Conservation (phyloP, 2,797 vertebrate species). For the Phataginus tricuspis region DNA sequence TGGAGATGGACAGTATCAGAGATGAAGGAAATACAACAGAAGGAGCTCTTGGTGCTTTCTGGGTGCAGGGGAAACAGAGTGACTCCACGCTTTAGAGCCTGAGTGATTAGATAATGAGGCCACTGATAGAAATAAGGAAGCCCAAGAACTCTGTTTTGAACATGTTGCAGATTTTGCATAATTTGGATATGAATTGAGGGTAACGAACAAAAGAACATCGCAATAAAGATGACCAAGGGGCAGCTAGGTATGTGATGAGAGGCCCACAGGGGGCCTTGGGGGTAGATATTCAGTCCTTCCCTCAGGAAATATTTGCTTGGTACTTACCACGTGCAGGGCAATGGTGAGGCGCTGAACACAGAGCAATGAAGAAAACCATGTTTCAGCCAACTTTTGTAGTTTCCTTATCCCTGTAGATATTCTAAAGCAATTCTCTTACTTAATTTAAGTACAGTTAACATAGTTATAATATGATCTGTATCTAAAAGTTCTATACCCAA, state of each 20-base stretch:
- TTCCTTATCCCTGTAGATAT: neutral
- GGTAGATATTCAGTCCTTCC: neutral
- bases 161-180: neutral
- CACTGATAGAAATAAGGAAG: neutral
- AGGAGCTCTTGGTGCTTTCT: neutral
- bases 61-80: neutral
- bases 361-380: neutral
- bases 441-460: neutral
- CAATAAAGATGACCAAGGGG: neutral
- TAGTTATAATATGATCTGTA: neutral
- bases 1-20: neutral
- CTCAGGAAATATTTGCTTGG: neutral
- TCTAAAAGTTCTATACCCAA: neutral
- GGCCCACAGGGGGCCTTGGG: neutral
- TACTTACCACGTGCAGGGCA: neutral
- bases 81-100: neutral
- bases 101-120: neutral
- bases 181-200: neutral
- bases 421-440: neutral
- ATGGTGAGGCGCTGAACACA: neutral
- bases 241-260: neutral
- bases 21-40: neutral
- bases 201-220: neutral
- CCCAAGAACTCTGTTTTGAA: neutral
- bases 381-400: neutral